Evolutionary conservation across 2,797 vertebrate species (phyloP).

Genomic region (Trachops cirrhosus): DNA sequence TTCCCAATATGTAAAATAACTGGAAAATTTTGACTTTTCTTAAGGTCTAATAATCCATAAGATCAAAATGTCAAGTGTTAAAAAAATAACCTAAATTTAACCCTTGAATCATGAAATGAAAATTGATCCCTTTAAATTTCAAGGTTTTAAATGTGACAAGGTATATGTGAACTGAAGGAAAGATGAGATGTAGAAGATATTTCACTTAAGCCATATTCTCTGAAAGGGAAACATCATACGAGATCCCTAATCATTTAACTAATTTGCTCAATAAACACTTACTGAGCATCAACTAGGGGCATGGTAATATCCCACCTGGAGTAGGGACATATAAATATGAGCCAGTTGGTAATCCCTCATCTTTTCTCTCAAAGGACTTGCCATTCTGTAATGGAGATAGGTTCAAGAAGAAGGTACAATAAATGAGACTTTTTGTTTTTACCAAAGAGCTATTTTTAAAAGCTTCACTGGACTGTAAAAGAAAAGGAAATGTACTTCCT

Average conservation of each 20-base stretch:
- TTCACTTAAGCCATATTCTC: not conserved
- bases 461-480: not conserved
- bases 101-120: not conserved
- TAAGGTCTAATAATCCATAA: not conserved
- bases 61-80: conserved; percentile 29
- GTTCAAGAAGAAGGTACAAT: not conserved
- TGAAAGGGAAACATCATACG: not conserved
- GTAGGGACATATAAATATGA: not conserved
- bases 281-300: not conserved
- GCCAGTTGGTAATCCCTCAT: not conserved
- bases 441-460: not conserved
- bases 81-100: not conserved
- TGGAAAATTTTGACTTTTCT: not conserved
- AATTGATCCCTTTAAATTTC: not conserved
- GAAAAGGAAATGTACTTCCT: not conserved
- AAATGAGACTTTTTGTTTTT: not conserved
- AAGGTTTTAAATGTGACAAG: not conserved
- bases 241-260: not conserved
- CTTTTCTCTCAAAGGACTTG: not conserved
- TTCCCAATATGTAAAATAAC: not conserved
- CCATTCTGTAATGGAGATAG: not conserved
- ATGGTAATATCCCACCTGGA: not conserved
- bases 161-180: not conserved
- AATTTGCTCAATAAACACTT: not conserved
- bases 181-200: not conserved